phyloP scores from a whole-genome alignment of 2,888 invertebrate genomes.

The Vanessa cardui region DNA sequence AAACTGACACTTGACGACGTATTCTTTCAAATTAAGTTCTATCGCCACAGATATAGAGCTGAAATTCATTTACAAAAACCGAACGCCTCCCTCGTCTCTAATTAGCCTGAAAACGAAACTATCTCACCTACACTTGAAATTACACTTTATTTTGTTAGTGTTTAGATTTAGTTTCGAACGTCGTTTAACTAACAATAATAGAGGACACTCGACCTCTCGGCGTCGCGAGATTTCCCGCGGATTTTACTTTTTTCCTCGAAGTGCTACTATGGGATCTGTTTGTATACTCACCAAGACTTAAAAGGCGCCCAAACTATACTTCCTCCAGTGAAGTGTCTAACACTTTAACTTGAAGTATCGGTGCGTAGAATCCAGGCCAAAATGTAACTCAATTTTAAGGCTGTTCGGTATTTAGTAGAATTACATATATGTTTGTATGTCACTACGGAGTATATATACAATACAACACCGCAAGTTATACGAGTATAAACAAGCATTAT shows the following conservation, averaged over 20 bases:
- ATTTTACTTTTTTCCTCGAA: constrained; percentile 51
- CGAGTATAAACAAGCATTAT: too few species aligned
- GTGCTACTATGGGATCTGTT: constrained; percentile 39
- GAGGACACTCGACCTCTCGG: constrained; percentile 74
- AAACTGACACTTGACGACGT: constrained; percentile 39
- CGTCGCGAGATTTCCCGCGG: constrained; percentile 67
- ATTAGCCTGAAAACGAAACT: constrained; percentile 77
- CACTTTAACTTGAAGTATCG: constrained; percentile 30
- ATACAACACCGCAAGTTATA: not conserved
- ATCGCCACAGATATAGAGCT: constrained; percentile 48
- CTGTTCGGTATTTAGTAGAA: not conserved
- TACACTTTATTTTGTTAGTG: constrained; percentile 46
- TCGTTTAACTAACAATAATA: constrained; percentile 58
- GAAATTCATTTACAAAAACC: constrained; percentile 50
- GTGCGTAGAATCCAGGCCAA: not conserved
- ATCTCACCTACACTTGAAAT: constrained; percentile 41
- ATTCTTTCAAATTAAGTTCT: constrained; percentile 39
- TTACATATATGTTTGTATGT: not conserved
- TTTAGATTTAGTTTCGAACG: constrained; percentile 49
- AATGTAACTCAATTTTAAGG: not conserved
- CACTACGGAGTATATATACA: not conserved
- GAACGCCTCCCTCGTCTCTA: constrained; percentile 62
- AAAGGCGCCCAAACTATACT: constrained; percentile 40
- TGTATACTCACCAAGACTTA: constrained; percentile 36
- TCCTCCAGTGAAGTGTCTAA: constrained; percentile 30